These are phyloP conservation scores for Esperia sulphurella DNA, from an alignment of 2,888 invertebrate species.

Conservation along the genomic window DNA sequence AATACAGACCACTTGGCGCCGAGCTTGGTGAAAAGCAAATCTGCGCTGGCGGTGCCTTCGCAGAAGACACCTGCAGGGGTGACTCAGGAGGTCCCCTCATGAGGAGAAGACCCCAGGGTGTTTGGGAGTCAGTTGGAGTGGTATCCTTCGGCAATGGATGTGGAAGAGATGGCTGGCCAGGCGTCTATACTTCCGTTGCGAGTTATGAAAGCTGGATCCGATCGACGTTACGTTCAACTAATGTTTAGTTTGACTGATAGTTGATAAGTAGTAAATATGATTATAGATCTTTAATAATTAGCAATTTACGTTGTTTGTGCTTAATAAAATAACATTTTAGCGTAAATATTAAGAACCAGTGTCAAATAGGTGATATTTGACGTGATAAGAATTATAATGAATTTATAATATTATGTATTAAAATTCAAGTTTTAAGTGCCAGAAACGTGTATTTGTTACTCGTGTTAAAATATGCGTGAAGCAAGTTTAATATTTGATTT, in stretches of 20 bases:
- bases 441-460: too few species aligned
- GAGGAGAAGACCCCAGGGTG: slow-evolving; percentile 65
- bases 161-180: slow-evolving; percentile 82
- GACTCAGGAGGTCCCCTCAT: slow-evolving; percentile 90
- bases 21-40: slow-evolving; percentile 77
- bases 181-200: slow-evolving; percentile 82
- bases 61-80: slow-evolving; percentile 85
- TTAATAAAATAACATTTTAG: not conserved
- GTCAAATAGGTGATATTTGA: too few species aligned
- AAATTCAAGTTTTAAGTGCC: too few species aligned
- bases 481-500: too few species aligned
- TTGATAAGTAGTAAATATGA: not conserved
- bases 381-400: too few species aligned
- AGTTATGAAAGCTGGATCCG: slow-evolving; percentile 82
- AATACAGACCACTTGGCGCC: slow-evolving; percentile 70
- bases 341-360: not conserved
- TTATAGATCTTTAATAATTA: not conserved
- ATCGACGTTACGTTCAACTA: slow-evolving; percentile 42
- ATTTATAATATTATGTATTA: too few species aligned
- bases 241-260: slow-evolving; percentile 29
- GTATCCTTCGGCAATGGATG: slow-evolving; percentile 85
- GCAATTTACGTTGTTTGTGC: not conserved
- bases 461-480: too few species aligned
- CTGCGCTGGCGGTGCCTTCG: slow-evolving; percentile 84
- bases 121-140: slow-evolving; percentile 81